Evolutionary conservation across 2,113 vertebrate species (phyloP).

Genomic region (Heterocephalus glaber): DNA sequence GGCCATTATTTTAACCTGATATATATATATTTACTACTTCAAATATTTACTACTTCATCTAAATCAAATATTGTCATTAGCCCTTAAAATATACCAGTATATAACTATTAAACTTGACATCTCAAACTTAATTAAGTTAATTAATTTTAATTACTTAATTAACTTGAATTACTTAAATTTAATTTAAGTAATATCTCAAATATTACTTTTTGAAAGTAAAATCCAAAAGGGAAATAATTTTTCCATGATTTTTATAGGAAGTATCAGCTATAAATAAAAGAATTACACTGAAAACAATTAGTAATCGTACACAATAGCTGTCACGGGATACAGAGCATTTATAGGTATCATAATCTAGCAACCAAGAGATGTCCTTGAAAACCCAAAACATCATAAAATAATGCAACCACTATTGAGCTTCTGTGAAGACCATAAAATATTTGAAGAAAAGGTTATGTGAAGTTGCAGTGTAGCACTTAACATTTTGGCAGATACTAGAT

Average conservation of each 20-base stretch:
- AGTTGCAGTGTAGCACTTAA: slow-evolving; percentile 34
- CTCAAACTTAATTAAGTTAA: too few species aligned
- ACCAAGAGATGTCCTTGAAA: slow-evolving; percentile 77
- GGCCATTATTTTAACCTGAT: too few species aligned
- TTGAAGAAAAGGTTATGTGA: slow-evolving; percentile 79
- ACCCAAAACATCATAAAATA: slow-evolving; percentile 69
- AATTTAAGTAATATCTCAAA: too few species aligned
- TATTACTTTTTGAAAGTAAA: not conserved
- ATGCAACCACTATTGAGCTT: slow-evolving; percentile 78
- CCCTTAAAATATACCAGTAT: not conserved
- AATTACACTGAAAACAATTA: slow-evolving; percentile 1
- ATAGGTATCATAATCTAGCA: slow-evolving; percentile 60
- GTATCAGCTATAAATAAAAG: not conserved
- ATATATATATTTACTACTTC: too few species aligned
- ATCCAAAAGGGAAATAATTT: not conserved
- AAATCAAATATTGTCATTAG: not conserved
- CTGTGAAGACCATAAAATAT: slow-evolving; percentile 78
- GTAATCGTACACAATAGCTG: not conserved
- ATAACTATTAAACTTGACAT: not conserved
- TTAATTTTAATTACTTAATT: too few species aligned
- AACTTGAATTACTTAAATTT: too few species aligned
- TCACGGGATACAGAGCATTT: slow-evolving; percentile 10
- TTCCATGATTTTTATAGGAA: not conserved
- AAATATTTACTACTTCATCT: not conserved
- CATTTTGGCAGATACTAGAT: slow-evolving; percentile 76